Evolutionary conservation across 2,797 vertebrate species (phyloP).

Genomic region (Ciconia nigra): DNA sequence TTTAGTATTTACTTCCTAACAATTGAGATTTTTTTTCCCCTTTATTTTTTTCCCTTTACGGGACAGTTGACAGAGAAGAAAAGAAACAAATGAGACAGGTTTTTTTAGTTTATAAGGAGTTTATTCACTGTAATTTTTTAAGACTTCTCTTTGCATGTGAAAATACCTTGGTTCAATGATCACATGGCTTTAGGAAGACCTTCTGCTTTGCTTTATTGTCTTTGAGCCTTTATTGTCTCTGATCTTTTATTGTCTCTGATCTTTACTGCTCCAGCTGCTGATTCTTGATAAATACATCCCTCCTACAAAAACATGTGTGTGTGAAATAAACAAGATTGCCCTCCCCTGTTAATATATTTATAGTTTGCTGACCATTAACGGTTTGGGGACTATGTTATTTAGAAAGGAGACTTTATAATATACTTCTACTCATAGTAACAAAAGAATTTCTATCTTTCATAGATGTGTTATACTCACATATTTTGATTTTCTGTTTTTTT

Average conservation of each 20-base stretch:
- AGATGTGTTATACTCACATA: neutral
- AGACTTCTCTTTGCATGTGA: neutral
- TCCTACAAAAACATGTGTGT: neutral
- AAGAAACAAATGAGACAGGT: neutral
- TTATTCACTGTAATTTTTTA: neutral
- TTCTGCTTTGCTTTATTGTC: neutral
- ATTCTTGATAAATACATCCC: neutral
- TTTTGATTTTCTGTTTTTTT: neutral
- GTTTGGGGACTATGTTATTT: neutral
- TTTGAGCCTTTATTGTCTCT: neutral
- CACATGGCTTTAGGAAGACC: neutral
- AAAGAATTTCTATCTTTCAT: neutral
- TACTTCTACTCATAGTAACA: neutral
- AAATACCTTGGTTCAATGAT: neutral
- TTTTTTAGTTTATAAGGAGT: neutral
- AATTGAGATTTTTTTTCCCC: neutral
- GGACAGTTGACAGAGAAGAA: neutral
- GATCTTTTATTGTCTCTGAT: neutral
- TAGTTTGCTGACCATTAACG: neutral
- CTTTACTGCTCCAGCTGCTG: neutral
- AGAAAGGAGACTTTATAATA: neutral
- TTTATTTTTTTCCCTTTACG: neutral
- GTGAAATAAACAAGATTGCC: neutral
- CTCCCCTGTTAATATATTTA: neutral
- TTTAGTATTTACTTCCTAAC: neutral